Evolutionary conservation across 2,888 invertebrate genomes (phyloP), one percentile per base, ranked within the genome.

Genomic region (Yponomeuta plumbellus): DNA sequence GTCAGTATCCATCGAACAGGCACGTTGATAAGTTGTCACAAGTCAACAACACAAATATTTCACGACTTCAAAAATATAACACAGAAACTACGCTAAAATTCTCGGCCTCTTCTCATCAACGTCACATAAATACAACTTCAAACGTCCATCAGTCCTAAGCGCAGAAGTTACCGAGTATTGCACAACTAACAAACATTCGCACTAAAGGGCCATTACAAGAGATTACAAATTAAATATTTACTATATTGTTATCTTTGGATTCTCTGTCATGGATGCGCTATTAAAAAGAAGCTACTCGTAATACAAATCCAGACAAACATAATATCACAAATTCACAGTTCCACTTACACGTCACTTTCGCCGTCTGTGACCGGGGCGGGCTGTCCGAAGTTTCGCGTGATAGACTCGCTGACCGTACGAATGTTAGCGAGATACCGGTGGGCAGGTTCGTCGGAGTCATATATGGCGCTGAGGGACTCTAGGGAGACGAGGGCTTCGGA

Each of bases 391-490:
- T 95, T 95, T 71, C 94, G 88, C 3, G 95, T 95, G 70, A 95
- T 95, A 76, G 94, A 95, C 78, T 95, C 95, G 79, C 94, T 95
- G 89, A 95, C 94, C 66, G 94, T 94, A 71, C 95, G 92, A 72
- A 95, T 94, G 81, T 95, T 95, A 59, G 94, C 95, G 64, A 95
- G 86, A 83, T 95, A 94, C 70, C 94, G 88, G 93, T 94, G 94
- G 66, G 92, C 91, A 13, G 92, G 91, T 76, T 94, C 94, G 82
- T 93, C 93, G 68, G 93, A 93, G 78, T 96, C 96, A 84, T 97
- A 97, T 73, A 97, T 94, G 66, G 96, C 96, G 83, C 96, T 96
- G 71, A 96, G 92, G 20, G 96, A 96, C 83, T 96, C 96, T 64
- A 96, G 90, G 68, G 95, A 96, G 75, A 95, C 93, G 70, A 95